A percentile compares a stretch with the other conserved stretches of the same genome.
These are phyloP conservation scores for Phalloptychus januarius DNA, from an alignment of 2,797 vertebrate species.

Conservation along the genomic window DNA sequence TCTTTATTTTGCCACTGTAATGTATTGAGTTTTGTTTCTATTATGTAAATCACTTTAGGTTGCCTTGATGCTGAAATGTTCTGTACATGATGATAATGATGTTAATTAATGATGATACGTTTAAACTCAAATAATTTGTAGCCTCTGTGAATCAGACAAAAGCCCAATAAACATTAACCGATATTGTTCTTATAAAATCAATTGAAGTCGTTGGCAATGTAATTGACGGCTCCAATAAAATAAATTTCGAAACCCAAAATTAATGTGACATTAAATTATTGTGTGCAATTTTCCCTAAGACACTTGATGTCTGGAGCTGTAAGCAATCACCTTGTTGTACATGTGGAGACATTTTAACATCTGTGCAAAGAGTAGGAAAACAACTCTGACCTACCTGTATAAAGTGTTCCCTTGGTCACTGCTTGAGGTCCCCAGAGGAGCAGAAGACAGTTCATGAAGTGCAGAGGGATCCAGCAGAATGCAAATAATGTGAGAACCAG, in stretches of 20 bases:
- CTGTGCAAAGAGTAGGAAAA: background rate
- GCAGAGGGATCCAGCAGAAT: slow-evolving; percentile 87
- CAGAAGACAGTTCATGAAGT: slow-evolving; percentile 81
- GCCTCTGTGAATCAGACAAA: background rate
- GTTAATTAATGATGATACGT: background rate
- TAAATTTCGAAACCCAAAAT: background rate
- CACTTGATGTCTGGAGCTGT: background rate
- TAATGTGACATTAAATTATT: background rate
- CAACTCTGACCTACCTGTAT: slow-evolving; percentile 62
- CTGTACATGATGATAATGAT: no score
- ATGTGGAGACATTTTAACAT: background rate
- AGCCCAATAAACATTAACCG: background rate
- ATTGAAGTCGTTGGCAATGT: background rate
- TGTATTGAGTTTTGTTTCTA: no score
- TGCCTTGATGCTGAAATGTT: no score
- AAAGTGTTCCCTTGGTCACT: slow-evolving; percentile 36
- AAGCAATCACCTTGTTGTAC: background rate
- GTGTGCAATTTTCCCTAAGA: background rate
- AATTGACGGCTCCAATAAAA: background rate
- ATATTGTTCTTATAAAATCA: background rate
- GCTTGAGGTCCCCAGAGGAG: slow-evolving; percentile 60
- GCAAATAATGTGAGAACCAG: slow-evolving; percentile 86
- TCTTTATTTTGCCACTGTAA: no score
- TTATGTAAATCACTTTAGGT: no score
- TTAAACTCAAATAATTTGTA: background rate